phyloP scores from a whole-genome alignment of 2,113 vertebrate species.

The Charina bottae region DNA sequence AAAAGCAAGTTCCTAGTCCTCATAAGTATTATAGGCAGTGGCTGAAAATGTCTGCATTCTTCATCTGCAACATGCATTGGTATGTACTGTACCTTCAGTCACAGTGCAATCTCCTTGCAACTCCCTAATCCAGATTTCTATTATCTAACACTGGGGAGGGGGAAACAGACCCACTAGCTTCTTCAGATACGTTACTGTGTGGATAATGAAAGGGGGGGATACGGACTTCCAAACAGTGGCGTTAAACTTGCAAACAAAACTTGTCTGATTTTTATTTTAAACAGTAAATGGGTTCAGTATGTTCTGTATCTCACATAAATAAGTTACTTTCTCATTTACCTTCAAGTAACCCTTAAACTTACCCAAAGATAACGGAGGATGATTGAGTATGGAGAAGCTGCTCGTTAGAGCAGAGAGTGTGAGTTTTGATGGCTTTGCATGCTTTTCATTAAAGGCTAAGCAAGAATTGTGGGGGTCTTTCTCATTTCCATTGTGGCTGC shows the following conservation, averaged over 20 bases:
- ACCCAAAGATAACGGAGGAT: slow-evolving; percentile 75
- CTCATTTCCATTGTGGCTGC: slow-evolving; percentile 70
- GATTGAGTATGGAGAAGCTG: slow-evolving; percentile 77
- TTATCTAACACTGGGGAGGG: too few species aligned
- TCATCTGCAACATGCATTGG: neutral
- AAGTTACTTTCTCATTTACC: neutral
- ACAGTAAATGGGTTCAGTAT: too few species aligned
- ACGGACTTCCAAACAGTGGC: too few species aligned
- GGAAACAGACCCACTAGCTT: too few species aligned
- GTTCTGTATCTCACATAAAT: neutral
- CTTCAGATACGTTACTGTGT: too few species aligned
- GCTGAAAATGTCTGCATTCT: neutral
- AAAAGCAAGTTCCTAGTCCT: neutral
- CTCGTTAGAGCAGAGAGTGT: slow-evolving; percentile 78
- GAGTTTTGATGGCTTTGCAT: slow-evolving; percentile 75
- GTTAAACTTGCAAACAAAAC: too few species aligned
- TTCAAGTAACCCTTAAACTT: neutral
- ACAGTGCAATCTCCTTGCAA: neutral
- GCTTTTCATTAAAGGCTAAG: slow-evolving; percentile 82
- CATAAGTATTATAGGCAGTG: neutral
- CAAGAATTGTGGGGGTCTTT: slow-evolving; percentile 78
- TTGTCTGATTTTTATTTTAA: too few species aligned
- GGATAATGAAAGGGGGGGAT: too few species aligned
- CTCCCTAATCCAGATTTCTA: neutral
- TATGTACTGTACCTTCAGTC: neutral